Evolutionary conservation across 1,140 invertebrate genomes (phyloP).

Genomic region (Pentalonia nigronervosa): DNA sequence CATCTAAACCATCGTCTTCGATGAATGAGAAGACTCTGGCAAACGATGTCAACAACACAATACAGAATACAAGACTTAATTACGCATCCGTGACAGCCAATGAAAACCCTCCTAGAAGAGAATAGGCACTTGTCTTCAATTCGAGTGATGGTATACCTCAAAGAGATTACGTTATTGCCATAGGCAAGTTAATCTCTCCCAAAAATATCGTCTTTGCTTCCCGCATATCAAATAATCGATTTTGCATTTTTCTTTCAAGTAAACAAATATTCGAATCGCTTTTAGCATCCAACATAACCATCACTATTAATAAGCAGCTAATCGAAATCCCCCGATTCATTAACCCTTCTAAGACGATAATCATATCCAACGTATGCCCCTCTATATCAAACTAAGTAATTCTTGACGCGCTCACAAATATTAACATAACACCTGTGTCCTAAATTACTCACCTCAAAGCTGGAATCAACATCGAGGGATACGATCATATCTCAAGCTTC

Average conservation of each 20-base stretch:
- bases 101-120: background rate
- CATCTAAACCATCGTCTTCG: background rate
- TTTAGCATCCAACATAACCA: background rate
- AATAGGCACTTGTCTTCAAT: background rate
- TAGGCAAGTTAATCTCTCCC: background rate
- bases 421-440: too few relatives aligned
- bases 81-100: background rate
- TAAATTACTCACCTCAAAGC: too few relatives aligned
- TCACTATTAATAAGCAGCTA: background rate
- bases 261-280: background rate
- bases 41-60: background rate
- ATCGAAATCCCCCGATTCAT: background rate
- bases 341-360: background rate
- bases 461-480: too few relatives aligned
- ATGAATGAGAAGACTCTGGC: background rate
- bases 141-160: background rate
- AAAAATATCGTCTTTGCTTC: background rate
- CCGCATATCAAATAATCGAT: background rate
- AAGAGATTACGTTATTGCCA: background rate
- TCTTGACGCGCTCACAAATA: too few relatives aligned
- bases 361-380: background rate
- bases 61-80: background rate
- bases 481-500: too few relatives aligned
- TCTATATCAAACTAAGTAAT: too few relatives aligned
- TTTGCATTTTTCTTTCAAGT: background rate